These are phyloP conservation scores for Sebastes dallii DNA, from an alignment of 2,797 vertebrate genomes.

Conservation along the genomic window DNA sequence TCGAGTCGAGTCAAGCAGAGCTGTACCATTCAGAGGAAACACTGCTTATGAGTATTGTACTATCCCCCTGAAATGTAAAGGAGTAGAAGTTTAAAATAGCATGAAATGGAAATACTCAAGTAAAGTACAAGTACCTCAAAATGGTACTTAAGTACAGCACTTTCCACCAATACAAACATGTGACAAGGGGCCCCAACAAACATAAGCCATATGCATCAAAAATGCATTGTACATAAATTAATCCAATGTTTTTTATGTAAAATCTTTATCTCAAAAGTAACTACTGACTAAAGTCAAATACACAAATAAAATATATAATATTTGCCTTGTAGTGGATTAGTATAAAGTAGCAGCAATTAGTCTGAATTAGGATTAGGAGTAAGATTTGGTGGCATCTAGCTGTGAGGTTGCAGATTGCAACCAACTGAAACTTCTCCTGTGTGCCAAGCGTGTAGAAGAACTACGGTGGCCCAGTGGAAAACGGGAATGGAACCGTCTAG, in stretches of 20 bases:
- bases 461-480: no score
- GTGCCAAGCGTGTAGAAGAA: not conserved
- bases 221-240: not conserved
- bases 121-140: not conserved
- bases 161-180: not conserved
- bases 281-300: not conserved
- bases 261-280: not conserved
- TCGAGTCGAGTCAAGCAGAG: no score
- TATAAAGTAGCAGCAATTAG: not conserved
- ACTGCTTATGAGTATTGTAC: not conserved
- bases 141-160: not conserved
- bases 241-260: not conserved
- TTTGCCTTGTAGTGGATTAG: not conserved
- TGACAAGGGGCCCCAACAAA: not conserved
- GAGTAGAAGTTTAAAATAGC: not conserved
- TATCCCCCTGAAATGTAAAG: not conserved
- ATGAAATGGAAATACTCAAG: not conserved
- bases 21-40: no score
- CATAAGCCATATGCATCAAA: not conserved
- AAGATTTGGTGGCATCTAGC: not conserved
- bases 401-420: not conserved
- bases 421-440: not conserved
- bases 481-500: accelerated
- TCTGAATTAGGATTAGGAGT: no score
- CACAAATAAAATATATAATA: not conserved